Evolutionary conservation across 1,140 invertebrate species (phyloP).

Genomic region (Megalopta genalis): DNA sequence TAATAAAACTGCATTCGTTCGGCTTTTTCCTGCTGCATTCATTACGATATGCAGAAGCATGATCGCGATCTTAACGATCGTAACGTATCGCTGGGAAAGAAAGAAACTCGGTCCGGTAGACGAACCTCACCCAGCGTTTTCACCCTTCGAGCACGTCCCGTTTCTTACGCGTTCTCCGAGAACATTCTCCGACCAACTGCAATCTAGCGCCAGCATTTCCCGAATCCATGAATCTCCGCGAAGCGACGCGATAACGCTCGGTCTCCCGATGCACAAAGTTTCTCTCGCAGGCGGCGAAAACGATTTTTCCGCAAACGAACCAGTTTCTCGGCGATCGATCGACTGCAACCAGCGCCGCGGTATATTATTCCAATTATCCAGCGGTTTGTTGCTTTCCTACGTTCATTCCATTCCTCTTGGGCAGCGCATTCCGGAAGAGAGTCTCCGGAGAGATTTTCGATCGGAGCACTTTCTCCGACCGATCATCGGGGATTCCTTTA

Average conservation of each 20-base stretch:
- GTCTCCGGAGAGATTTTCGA: neutral
- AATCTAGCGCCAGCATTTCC: too few species aligned
- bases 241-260: neutral
- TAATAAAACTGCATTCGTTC: too few species aligned
- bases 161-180: too few species aligned
- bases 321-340: neutral
- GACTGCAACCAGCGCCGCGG: neutral
- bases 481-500: neutral
- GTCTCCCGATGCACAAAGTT: neutral
- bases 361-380: constrained; percentile 1
- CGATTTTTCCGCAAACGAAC: neutral
- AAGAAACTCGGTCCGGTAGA: too few species aligned
- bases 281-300: neutral
- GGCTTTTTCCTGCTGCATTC: too few species aligned
- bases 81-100: too few species aligned
- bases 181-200: too few species aligned
- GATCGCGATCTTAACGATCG: too few species aligned
- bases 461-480: neutral
- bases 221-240: too few species aligned
- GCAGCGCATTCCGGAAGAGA: neutral
- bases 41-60: too few species aligned
- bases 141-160: too few species aligned
- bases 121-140: too few species aligned
- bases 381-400: neutral
- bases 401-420: neutral